Conservation (phyloP, 2,113 vertebrate species). For the Ptyas mucosa region DNA sequence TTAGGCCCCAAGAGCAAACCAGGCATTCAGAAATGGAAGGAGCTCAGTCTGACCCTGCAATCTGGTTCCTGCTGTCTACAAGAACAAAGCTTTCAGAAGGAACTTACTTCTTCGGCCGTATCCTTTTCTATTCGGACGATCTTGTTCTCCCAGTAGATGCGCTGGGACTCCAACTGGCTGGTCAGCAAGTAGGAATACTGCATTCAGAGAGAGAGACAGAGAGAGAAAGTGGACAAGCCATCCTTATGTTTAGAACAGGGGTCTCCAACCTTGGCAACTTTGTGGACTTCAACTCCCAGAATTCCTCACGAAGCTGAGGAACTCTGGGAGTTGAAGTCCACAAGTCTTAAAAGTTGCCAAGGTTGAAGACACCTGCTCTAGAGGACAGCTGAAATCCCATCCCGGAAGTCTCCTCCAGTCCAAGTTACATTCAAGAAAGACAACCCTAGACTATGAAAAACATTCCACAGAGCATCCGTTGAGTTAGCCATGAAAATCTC, state of each 20-base stretch:
- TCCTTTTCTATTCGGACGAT: conserved; percentile 96
- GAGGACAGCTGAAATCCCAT: neutral
- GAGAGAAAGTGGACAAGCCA: neutral
- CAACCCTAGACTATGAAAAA: neutral
- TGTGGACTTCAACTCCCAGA: too few species aligned
- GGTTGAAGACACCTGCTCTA: too few species aligned
- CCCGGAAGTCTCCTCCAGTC: neutral
- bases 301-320: too few species aligned
- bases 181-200: conserved; percentile 97
- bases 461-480: neutral
- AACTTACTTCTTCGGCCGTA: conserved; percentile 87
- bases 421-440: too few species aligned
- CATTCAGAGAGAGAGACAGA: conserved; percentile 17
- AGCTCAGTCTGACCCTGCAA: neutral
- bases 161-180: conserved; percentile 95
- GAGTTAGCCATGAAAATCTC: neutral
- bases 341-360: too few species aligned
- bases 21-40: neutral
- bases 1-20: neutral
- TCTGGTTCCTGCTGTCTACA: neutral
- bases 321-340: too few species aligned
- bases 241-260: neutral
- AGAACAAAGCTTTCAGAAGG: neutral
- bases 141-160: conserved; percentile 99
- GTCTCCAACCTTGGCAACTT: too few species aligned